Conservation (phyloP, 2,888 invertebrate genomes). For the Drosophila austrosaltans region DNA sequence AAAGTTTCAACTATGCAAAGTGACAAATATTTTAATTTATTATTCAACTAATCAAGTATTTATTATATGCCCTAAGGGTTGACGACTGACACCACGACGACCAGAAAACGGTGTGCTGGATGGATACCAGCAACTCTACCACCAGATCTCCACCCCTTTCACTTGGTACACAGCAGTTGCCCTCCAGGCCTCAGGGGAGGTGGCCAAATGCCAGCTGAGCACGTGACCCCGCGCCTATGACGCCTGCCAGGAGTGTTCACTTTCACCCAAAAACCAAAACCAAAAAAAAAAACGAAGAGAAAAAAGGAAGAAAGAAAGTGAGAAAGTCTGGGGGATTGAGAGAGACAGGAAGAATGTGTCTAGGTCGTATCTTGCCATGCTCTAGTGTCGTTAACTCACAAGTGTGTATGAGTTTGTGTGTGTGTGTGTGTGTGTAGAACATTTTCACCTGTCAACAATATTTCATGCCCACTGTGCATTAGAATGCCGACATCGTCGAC, state of each 20-base stretch:
- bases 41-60: conserved; percentile 69
- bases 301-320: not conserved
- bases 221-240: conserved; percentile 49
- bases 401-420: conserved; percentile 23
- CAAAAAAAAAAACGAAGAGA: not conserved
- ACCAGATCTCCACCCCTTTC: conserved; percentile 36
- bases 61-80: conserved; percentile 59
- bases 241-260: conserved; percentile 22
- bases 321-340: not conserved
- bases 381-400: conserved; percentile 59
- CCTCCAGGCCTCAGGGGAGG: conserved; percentile 50
- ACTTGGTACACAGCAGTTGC: conserved; percentile 46
- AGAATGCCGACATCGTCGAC: conserved; percentile 50
- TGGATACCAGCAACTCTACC: not conserved
- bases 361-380: conserved; percentile 52
- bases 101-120: conserved; percentile 21
- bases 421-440: conserved; percentile 33
- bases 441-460: conserved; percentile 77
- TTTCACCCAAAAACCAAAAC: conserved; percentile 16
- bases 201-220: conserved; percentile 62
- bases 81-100: conserved; percentile 47
- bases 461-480: conserved; percentile 77
- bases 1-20: conserved; percentile 48
- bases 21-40: conserved; percentile 71
- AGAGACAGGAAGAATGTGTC: conserved; percentile 23